Percentiles rank a stretch among this genome's conserved stretches.
Conservation (phyloP, 2,113 vertebrate genomes). For the Heterochromis multidens region DNA sequence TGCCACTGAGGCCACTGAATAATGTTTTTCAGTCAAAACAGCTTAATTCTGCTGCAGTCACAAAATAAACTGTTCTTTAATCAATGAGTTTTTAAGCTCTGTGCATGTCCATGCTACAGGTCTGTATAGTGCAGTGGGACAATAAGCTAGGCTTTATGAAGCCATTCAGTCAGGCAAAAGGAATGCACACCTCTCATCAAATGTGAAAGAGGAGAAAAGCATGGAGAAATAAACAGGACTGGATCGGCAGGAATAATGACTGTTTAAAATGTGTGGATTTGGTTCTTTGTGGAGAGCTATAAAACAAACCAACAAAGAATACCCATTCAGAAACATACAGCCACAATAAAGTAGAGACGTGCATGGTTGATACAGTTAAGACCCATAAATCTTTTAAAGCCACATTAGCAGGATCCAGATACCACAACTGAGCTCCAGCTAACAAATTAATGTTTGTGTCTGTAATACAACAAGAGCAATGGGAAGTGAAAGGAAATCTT, state of each 20-base stretch:
- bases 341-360: background rate
- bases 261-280: background rate
- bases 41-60: background rate
- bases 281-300: background rate
- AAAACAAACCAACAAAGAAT: constrained; percentile 5
- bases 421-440: background rate
- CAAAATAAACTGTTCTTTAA: background rate
- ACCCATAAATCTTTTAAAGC: background rate
- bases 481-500: background rate
- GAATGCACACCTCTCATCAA: constrained; percentile 23
- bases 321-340: background rate
- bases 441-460: background rate
- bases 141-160: background rate
- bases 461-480: background rate
- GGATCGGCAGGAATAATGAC: background rate
- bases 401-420: background rate
- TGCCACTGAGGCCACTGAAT: background rate
- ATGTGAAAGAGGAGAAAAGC: background rate
- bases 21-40: background rate
- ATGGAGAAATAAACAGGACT: background rate
- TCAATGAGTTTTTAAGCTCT: background rate
- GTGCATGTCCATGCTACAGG: background rate
- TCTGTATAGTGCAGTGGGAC: background rate
- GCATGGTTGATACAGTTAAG: background rate
- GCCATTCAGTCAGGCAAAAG: background rate